phyloP scores from a whole-genome alignment of 2,113 vertebrate genomes.

The Tetraodon nigroviridis region DNA sequence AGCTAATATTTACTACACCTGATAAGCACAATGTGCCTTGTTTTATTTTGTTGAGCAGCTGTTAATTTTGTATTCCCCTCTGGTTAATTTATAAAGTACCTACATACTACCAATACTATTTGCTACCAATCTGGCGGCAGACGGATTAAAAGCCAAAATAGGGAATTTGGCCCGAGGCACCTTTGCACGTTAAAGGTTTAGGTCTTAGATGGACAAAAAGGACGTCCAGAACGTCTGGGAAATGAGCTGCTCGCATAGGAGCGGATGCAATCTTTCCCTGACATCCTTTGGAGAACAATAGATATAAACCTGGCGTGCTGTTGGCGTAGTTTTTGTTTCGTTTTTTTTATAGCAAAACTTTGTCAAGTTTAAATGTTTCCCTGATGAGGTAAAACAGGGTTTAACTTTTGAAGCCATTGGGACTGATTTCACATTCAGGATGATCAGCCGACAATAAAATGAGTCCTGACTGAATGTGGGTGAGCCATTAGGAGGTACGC shows the following conservation, averaged over 20 bases:
- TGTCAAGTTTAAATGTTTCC: not conserved
- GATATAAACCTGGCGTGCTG: too few species aligned
- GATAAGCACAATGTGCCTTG: too few species aligned
- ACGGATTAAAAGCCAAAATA: too few species aligned
- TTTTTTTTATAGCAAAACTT: too few species aligned
- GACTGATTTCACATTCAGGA: not conserved
- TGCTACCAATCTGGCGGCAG: too few species aligned
- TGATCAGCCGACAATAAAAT: not conserved
- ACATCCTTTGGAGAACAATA: not conserved
- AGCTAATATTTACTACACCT: too few species aligned
- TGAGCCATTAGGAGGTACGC: constrained; percentile 9
- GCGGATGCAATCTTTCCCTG: not conserved
- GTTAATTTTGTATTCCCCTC: too few species aligned
- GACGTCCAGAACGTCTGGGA: not conserved
- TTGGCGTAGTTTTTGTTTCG: too few species aligned
- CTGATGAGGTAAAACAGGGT: not conserved
- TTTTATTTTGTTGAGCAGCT: too few species aligned
- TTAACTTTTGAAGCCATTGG: not conserved
- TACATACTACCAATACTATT: too few species aligned
- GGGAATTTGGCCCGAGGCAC: not conserved
- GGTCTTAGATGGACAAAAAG: not conserved
- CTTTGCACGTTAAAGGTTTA: not conserved
- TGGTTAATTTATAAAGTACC: too few species aligned
- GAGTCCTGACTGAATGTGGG: constrained; percentile 28
- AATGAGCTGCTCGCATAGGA: not conserved